These are phyloP conservation scores for Dicaeum eximium DNA, from an alignment of 2,113 vertebrate species.

Conservation along the genomic window DNA sequence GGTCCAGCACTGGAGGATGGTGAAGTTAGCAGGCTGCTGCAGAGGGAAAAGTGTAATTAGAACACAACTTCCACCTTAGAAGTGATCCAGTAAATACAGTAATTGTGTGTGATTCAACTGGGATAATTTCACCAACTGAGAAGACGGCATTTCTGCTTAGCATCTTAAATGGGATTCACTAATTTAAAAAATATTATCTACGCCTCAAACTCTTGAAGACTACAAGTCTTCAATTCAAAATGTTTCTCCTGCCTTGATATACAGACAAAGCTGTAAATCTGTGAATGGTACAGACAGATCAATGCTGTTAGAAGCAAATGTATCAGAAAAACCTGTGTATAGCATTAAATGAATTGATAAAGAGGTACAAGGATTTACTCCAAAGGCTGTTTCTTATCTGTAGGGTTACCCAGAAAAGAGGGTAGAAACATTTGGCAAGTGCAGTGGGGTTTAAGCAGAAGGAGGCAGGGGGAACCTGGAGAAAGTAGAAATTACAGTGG, in stretches of 20 bases:
- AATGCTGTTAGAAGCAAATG: neutral
- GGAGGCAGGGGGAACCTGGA: rapidly evolving
- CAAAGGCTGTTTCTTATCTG: neutral
- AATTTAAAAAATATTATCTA: neutral
- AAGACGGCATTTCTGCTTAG: neutral
- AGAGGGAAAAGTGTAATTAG: neutral
- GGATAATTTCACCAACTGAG: neutral
- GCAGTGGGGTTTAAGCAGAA: neutral
- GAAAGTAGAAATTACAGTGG: neutral
- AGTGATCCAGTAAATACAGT: neutral
- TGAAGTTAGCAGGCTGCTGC: neutral
- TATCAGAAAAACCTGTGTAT: neutral
- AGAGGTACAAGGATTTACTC: neutral
- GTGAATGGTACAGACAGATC: neutral
- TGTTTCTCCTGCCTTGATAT: neutral
- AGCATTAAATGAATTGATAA: neutral
- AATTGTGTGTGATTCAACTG: neutral
- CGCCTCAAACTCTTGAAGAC: neutral
- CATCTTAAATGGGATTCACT: neutral
- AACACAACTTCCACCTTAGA: neutral
- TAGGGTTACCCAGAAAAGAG: neutral
- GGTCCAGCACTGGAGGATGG: neutral
- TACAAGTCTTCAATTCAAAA: neutral
- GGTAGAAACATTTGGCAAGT: neutral
- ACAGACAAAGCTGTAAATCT: neutral